Evolutionary conservation across 2,888 invertebrate species (phyloP), one percentile per base, ranked within the genome.

Genomic region (Macrophya annulata): DNA sequence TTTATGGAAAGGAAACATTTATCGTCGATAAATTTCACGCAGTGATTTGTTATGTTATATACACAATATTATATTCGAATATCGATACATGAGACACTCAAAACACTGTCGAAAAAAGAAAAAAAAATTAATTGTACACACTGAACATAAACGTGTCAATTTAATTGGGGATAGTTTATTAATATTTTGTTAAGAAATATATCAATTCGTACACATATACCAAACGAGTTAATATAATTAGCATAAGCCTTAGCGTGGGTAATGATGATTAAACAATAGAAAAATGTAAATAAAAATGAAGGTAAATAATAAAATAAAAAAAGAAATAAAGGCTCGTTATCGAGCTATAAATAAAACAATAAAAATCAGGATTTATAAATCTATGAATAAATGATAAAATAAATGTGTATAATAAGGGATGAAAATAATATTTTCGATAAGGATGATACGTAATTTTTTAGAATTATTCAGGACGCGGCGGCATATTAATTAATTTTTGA

Each of bases 391-490:
- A 25, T 62, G 12, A 62, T 31, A 25, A 62, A 62, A 62, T 62
- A 62, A 12, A 0, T 25, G 12, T 25, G 31, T 31, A 31, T 31
- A 31, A n/a, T n/a, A 31, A 12, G 62, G 62, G 25, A 62, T 55
- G 12, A 48, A 48, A 48, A 48, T 48, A 48, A 48, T 48, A 12
- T 21, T 9, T 62, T 62, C 21, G 25, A n/a, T n/a, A n/a, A 25
- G 62, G 62, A 1, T 62, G 62, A 25, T 25, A 62, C 17, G 62
- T 62, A 25, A 25, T 62, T 62, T 25, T 31, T 31, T 31, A 25
- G 25, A 62, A 62, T 62, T 62, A 62, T 62, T 25, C 25, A 25
- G 62, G 62, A 62, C 62, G 62, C 62, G 62, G 62, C 25, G 62
- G 62, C 25, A 25, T 62, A 62, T 62, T 62, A 62, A 62, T 62